A percentile compares a stretch with the other conserved stretches of the same genome.
phyloP scores from a whole-genome alignment of 2,113 vertebrate genomes.

The Tringa solitaria region DNA sequence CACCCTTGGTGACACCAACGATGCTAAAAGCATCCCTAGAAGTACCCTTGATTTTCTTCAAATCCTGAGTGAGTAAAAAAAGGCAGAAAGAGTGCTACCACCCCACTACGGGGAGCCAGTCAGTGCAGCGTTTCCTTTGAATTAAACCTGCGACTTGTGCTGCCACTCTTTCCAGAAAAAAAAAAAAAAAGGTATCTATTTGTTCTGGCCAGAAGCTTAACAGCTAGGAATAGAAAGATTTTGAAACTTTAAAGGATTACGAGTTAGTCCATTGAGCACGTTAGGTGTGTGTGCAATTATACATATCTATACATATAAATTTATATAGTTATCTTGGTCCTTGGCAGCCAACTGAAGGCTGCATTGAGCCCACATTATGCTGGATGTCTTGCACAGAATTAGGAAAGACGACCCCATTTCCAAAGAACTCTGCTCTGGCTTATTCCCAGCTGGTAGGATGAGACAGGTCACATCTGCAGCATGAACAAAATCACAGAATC shows the following conservation, averaged over 20 bases:
- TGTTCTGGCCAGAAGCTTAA: neutral
- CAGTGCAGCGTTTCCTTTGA: neutral
- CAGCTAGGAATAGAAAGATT: neutral
- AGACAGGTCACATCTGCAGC: neutral
- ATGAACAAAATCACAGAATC: neutral
- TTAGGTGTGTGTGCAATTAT: neutral
- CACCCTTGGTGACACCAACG: neutral
- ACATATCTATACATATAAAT: neutral
- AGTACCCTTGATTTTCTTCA: neutral
- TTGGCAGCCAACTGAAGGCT: neutral
- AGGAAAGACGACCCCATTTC: neutral
- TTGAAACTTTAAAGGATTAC: neutral
- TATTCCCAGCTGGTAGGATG: neutral
- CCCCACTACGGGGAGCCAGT: accelerated
- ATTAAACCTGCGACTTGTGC: neutral
- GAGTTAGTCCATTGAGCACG: neutral
- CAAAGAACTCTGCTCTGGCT: neutral
- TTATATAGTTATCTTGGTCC: neutral
- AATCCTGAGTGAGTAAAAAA: neutral
- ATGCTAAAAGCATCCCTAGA: neutral
- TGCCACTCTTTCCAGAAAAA: neutral
- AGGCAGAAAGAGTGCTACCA: neutral
- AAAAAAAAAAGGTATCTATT: neutral
- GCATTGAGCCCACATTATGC: neutral
- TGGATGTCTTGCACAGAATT: neutral